These are phyloP conservation scores for Macrocentrus cingulum DNA, from an alignment of 1,140 invertebrate species.

Conservation along the genomic window DNA sequence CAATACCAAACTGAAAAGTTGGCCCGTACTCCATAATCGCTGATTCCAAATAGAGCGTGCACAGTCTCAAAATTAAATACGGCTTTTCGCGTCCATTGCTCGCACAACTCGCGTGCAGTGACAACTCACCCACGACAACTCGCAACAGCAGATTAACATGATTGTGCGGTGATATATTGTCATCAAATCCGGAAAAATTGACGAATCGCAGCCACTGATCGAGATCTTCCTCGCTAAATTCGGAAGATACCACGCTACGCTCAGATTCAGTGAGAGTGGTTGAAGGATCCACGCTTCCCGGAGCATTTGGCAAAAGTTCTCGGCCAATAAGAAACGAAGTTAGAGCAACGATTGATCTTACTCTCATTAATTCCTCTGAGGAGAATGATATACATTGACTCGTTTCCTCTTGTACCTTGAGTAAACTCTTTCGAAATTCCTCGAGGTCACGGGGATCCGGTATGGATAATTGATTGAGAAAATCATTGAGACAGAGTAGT, in stretches of 20 bases:
- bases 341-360: conserved; percentile 42
- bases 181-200: conserved; percentile 80
- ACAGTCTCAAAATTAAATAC: conserved; percentile 74
- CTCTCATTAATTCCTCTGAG: conserved; percentile 36
- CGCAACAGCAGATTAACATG: conserved; percentile 71
- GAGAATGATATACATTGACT: conserved; percentile 31
- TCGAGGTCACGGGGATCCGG: conserved; percentile 48
- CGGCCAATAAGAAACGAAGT: conserved; percentile 38
- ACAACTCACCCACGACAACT: conserved; percentile 70
- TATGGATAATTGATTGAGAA: conserved; percentile 68
- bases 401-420: conserved; percentile 36
- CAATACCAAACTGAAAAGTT: conserved; percentile 73
- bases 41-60: conserved; percentile 71
- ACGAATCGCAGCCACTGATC: conserved; percentile 75
- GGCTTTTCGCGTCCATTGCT: conserved; percentile 66
- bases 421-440: conserved; percentile 33
- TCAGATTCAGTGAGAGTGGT: conserved; percentile 40
- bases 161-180: conserved; percentile 79
- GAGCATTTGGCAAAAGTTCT: conserved; percentile 35
- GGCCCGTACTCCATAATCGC: conserved; percentile 80
- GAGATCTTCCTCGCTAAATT: conserved; percentile 74
- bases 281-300: conserved; percentile 36
- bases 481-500: conserved; percentile 68
- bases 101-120: conserved; percentile 41
- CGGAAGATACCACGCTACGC: conserved; percentile 65